Evolutionary conservation across 2,797 vertebrate species (phyloP).

Genomic region (Rhynchonycteris naso): DNA sequence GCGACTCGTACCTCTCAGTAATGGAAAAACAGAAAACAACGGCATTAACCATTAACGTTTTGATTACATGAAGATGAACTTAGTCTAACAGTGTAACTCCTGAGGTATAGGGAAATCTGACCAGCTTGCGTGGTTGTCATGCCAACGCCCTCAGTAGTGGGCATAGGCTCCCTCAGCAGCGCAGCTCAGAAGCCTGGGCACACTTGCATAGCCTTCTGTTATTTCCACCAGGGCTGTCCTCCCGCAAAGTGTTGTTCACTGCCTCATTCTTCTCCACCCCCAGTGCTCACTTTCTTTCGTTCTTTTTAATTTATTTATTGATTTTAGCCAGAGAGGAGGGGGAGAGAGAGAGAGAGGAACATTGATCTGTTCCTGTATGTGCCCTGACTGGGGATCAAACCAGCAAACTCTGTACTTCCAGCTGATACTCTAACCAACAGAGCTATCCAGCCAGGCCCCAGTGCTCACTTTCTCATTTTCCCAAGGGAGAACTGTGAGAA

Average conservation of each 20-base stretch:
- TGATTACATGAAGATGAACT: neutral
- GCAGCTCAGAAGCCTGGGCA: neutral
- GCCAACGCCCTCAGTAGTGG: neutral
- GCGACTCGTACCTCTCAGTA: neutral
- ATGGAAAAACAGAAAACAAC: neutral
- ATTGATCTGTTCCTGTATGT: too few species aligned
- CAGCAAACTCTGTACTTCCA: too few species aligned
- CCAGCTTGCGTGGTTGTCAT: neutral
- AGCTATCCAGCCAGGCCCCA: too few species aligned
- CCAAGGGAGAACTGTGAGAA: neutral
- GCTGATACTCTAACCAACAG: too few species aligned
- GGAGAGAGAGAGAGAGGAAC: too few species aligned
- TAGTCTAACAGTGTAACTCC: neutral
- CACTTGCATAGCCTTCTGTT: neutral
- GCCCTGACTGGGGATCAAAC: too few species aligned
- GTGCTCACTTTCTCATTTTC: neutral
- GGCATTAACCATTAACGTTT: neutral
- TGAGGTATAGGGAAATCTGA: neutral
- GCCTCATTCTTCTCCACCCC: neutral
- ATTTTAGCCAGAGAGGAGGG: too few species aligned
- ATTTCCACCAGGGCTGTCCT: neutral
- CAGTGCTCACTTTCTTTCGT: neutral
- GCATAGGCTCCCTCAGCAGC: neutral
- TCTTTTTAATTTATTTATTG: too few species aligned
- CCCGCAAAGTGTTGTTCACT: neutral